Base-by-base conservation (phyloP, 2,888 invertebrate species). In the Protodeltote pygarga region DNA sequence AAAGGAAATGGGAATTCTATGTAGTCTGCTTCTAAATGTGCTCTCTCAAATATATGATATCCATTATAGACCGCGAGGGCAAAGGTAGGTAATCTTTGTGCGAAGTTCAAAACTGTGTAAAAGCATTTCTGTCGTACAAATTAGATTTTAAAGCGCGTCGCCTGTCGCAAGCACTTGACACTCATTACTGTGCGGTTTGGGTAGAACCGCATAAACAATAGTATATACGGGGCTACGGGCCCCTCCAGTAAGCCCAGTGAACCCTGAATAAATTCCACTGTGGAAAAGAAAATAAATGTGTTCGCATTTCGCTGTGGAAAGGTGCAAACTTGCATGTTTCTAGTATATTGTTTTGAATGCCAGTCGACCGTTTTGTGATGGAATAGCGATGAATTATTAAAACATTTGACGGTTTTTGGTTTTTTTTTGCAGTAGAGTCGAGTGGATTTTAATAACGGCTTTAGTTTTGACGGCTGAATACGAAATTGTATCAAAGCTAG, bases 181-280 rank as follows among this genome's bases (percentile, higher is more conserved):
- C 70, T 72, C 66, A 73, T 73, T 72, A 68, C 65, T 60, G 57
- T 46, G 60, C 57, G 71, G 74, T 66, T 67, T 61, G 41, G 54
- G 29, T 45, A 55, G 49, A 33, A 45, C 45, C 49, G 51, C 55
- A 68, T 65, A 69, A 68, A 69, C 57, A 66, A 66, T 61, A 28
- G 53, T 54, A 39, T 55, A 51, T 50, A 50, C 40, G 59, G 49
- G 24, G 33, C 35, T 50, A 50, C 40, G 59, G 49, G 24, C 35
- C 35, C 33, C 32, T 35, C 23, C 14, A 32, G 16, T 34, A 16
- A 41, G 51, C 37, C 28, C 29, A 53, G 44, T 59, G 45, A 67
- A 50, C 33, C 40, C 31, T 45, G 38, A 45, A 61, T 53, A 46
- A 60, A 63, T 57, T 64, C 23, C 25, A 41, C 33, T 50, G 23